Evolutionary conservation across 2,797 vertebrate species (phyloP).

Genomic region (Sebastes dallii): DNA sequence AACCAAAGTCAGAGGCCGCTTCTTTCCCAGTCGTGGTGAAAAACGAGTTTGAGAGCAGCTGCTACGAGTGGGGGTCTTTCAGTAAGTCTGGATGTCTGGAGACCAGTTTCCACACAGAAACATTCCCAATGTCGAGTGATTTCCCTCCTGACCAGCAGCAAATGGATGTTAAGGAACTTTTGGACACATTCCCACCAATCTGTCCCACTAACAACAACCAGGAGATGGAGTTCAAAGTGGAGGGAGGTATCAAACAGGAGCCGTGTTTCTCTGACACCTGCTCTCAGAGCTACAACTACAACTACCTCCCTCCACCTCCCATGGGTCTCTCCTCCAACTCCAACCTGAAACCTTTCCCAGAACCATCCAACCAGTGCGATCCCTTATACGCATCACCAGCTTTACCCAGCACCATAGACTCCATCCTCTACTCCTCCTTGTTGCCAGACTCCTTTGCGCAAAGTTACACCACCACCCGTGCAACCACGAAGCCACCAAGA

Average conservation of each 20-base stretch:
- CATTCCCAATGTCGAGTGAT: slow-evolving; percentile 83
- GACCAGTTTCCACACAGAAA: slow-evolving; percentile 84
- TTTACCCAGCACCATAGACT: slow-evolving; percentile 81
- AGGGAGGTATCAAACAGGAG: slow-evolving; percentile 84
- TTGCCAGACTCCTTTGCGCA: slow-evolving; percentile 74
- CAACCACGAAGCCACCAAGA: slow-evolving; percentile 81
- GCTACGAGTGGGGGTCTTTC: slow-evolving; percentile 90
- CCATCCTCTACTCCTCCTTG: slow-evolving; percentile 80
- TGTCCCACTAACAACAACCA: slow-evolving; percentile 70
- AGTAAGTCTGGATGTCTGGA: slow-evolving; percentile 84
- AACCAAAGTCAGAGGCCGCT: slow-evolving; percentile 81
- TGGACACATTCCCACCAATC: slow-evolving; percentile 84
- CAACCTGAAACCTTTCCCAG: slow-evolving; percentile 82
- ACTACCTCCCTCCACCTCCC: slow-evolving; percentile 77
- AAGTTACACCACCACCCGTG: slow-evolving; percentile 86
- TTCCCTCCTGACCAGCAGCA: slow-evolving; percentile 85
- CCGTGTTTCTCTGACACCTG: slow-evolving; percentile 84
- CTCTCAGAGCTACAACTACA: slow-evolving; percentile 81
- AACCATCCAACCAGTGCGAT: slow-evolving; percentile 80
- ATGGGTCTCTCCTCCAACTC: slow-evolving; percentile 81
- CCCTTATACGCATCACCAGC: slow-evolving; percentile 77
- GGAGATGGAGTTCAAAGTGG: slow-evolving; percentile 85
- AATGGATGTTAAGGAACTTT: slow-evolving; percentile 86
- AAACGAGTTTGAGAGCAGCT: slow-evolving; percentile 89
- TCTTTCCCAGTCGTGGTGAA: slow-evolving; percentile 88